phyloP scores from a whole-genome alignment of 1,140 invertebrate species.

The Schlechtendalia chinensis region DNA sequence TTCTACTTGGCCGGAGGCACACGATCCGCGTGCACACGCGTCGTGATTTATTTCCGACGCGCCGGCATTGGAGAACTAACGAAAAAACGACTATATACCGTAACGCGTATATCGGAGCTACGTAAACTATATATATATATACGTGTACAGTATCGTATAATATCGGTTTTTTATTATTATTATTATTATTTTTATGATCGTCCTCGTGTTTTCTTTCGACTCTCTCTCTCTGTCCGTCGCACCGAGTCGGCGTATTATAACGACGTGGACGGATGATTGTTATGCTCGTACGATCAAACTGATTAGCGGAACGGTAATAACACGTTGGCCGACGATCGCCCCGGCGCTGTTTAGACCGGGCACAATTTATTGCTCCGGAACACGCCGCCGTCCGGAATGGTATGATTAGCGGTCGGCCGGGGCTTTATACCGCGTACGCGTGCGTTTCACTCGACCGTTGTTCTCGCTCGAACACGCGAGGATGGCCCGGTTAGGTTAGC shows the following conservation, averaged over 20 bases:
- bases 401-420: slow-evolving; percentile 43
- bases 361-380: slow-evolving; percentile 50
- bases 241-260: slow-evolving; percentile 36
- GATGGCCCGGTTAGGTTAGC: slow-evolving; percentile 34
- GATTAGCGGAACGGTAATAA: slow-evolving; percentile 50
- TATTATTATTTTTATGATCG: slow-evolving; percentile 7
- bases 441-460: no score
- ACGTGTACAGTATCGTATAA: not conserved
- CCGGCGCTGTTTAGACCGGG: slow-evolving; percentile 47
- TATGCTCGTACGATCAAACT: slow-evolving; percentile 48
- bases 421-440: not conserved
- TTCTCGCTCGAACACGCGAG: not conserved
- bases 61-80: not conserved
- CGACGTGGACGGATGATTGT: slow-evolving; percentile 50
- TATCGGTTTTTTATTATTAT: slow-evolving; percentile 1
- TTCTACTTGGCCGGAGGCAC: no score
- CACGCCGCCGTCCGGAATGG: slow-evolving; percentile 36
- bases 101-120: not conserved
- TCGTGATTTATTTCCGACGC: slow-evolving; percentile 20
- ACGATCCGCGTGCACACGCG: not conserved
- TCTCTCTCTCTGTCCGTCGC: not conserved
- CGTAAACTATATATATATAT: not conserved
- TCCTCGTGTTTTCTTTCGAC: not conserved
- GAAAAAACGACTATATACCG: not conserved
- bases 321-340: slow-evolving; percentile 44